These are phyloP conservation scores for Podarcis cretensis DNA, from an alignment of 2,113 vertebrate species.

Conservation along the genomic window DNA sequence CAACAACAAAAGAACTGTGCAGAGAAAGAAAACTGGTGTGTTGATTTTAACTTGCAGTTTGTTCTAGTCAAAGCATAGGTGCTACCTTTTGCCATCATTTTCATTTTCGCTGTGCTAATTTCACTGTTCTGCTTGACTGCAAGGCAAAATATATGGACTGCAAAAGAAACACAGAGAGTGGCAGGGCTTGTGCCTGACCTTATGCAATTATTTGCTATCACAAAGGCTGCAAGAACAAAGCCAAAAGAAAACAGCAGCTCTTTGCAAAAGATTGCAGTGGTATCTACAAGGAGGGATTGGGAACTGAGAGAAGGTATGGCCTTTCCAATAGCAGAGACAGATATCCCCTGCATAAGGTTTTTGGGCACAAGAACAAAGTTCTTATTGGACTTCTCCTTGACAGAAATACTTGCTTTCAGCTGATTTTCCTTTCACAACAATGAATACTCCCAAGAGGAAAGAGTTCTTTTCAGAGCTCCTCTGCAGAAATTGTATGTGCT, in stretches of 20 bases:
- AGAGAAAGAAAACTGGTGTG: background rate
- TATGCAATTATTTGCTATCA: background rate
- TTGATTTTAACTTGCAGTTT: background rate
- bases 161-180: too few relatives aligned
- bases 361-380: conserved; percentile 41
- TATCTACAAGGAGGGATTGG: too few relatives aligned
- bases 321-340: background rate
- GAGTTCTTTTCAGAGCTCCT: background rate
- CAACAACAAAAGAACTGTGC: background rate
- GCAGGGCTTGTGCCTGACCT: background rate
- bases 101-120: background rate
- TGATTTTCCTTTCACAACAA: conserved; percentile 17
- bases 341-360: background rate
- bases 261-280: background rate
- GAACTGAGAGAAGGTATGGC: background rate
- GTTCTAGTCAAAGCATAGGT: background rate
- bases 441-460: conserved; percentile 37
- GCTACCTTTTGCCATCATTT: background rate
- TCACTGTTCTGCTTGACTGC: too few relatives aligned
- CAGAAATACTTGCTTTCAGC: conserved; percentile 44
- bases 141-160: background rate
- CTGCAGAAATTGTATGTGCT: background rate
- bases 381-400: conserved; percentile 15
- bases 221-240: background rate
- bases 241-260: too few relatives aligned